Base-by-base conservation (phyloP, 2,888 invertebrate genomes). In the Lingula anatina region DNA sequence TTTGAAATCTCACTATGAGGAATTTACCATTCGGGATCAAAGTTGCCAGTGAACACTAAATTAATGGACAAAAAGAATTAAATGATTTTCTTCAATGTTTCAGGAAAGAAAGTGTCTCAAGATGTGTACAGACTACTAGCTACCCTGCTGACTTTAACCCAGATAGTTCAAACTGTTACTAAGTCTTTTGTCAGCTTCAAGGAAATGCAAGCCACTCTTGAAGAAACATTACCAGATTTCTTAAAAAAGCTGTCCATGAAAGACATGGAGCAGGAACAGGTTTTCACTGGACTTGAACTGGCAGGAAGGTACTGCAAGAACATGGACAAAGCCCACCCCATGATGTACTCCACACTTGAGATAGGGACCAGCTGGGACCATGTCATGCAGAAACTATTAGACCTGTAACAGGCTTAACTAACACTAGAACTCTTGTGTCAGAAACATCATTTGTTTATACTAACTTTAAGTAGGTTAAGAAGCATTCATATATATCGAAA, bases 301-400 rank as follows among this genome's bases (percentile, higher is more conserved):
- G 60, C 55, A 2, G 24, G 55, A 4, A 12, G 41, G 20, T 60
- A 50, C 44, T 57, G 56, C 24, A 26, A 23, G 1, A 27, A 9
- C 5, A 45, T 46, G 38, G 54, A 58, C 27, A 38, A 38, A 9
- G 36, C 39, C 7, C 48, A 55, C 26, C 56, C 63, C 0, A 26
- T 61, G 18, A 53, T 57, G 24, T 63, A 49, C 46, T 50, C 49
- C 5, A 51, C 53, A 1, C 49, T 63, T 25, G 61, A 63, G 31
- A 50, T 63, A 9, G 63, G 60, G 2, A 26, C 48, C 3, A 47
- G 41, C 37, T 63, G 63, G 61, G 31, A 46, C 3, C 45, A 50
- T 31, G 49, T 63, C 23, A 53, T 51, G 15, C 51, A 44, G 7
- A 47, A 39, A 25, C 38, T 59, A 46, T 39, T 62, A 39, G 52